Evolutionary conservation across 30 jellyfish, hydroid and myxozoan genomes (phyloP).

Genomic region (Hydra vulgaris): DNA sequence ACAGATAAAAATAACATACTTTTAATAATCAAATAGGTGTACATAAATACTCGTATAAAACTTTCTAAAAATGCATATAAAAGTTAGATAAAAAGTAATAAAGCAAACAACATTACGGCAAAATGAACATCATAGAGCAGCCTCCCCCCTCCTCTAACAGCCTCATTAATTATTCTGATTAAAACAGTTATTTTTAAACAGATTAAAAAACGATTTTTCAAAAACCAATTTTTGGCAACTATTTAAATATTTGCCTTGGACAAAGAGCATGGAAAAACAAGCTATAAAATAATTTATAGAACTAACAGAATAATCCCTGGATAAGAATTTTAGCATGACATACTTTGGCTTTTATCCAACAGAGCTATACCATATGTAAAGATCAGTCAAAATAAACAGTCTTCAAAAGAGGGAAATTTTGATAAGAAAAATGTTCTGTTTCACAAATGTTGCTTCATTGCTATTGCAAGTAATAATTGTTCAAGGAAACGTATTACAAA

Average conservation of each 20-base stretch:
- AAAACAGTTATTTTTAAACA: background rate
- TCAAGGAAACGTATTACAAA: background rate
- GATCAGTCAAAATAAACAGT: background rate
- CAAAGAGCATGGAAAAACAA: background rate
- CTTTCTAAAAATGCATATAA: too few relatives aligned
- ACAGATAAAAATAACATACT: too few relatives aligned
- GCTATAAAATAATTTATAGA: background rate
- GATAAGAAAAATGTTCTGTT: background rate
- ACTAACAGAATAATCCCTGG: background rate
- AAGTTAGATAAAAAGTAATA: too few relatives aligned
- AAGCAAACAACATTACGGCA: too few relatives aligned
- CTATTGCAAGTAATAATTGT: background rate
- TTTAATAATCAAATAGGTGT: too few relatives aligned
- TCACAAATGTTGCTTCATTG: background rate
- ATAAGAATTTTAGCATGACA: background rate
- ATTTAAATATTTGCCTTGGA: background rate
- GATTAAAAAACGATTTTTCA: background rate
- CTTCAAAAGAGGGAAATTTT: background rate
- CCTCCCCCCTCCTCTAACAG: too few relatives aligned
- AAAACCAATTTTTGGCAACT: background rate
- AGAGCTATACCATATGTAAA: background rate
- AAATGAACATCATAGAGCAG: too few relatives aligned
- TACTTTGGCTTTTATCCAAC: background rate
- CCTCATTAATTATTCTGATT: background rate
- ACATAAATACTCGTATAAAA: too few relatives aligned